Evolutionary conservation across 2,113 vertebrate genomes (phyloP).

Genomic region (Chunga burmeisteri): DNA sequence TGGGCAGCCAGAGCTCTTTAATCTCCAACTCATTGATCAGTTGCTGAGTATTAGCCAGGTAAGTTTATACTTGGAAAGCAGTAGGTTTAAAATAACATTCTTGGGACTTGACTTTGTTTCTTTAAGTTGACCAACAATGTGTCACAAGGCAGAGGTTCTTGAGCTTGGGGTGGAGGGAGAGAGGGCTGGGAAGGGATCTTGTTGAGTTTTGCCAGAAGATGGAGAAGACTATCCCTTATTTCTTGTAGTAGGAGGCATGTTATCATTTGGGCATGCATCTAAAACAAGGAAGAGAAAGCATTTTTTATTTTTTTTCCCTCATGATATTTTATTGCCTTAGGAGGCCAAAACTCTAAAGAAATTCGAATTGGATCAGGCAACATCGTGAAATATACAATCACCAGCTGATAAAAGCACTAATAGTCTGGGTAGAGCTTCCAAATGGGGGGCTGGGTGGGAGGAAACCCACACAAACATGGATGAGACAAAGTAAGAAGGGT

Average conservation of each 20-base stretch:
- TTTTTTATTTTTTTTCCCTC: no score
- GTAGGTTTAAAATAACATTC: not conserved
- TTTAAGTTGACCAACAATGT: fast-evolving
- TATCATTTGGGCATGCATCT: not conserved
- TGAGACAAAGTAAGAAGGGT: fast-evolving
- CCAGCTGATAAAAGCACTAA: not conserved
- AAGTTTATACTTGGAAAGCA: not conserved
- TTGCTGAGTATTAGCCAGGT: not conserved
- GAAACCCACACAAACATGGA: not conserved
- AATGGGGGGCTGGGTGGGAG: fast-evolving
- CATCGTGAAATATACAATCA: fast-evolving
- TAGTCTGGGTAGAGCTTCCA: fast-evolving
- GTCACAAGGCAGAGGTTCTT: not conserved
- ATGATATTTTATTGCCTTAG: not conserved
- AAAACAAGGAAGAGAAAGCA: not conserved
- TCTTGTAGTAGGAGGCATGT: fast-evolving
- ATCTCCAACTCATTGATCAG: not conserved
- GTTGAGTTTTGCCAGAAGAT: not conserved
- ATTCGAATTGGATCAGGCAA: not conserved
- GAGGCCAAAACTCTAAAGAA: not conserved
- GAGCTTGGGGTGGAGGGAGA: no score
- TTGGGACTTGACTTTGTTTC: not conserved
- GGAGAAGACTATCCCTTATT: not conserved
- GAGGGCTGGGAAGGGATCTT: no score
- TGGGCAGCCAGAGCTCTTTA: not conserved